Percentiles rank a stretch among this genome's conserved stretches.
Evolutionary conservation across 2,113 vertebrate species (phyloP).

Genomic region (Anguilla japonica): DNA sequence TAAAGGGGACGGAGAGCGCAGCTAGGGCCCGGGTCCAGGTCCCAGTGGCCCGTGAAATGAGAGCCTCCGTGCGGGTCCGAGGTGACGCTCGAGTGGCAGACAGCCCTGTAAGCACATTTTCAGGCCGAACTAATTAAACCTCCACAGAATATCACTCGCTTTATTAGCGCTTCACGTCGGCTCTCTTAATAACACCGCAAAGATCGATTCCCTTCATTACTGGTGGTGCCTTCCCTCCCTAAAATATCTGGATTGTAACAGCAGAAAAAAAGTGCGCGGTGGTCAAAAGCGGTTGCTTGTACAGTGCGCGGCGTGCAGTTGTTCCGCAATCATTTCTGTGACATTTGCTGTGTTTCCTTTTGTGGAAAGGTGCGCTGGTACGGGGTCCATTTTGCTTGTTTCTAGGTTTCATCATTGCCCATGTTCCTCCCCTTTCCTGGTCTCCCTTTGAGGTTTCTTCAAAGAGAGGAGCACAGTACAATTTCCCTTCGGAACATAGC

Average conservation of each 20-base stretch:
- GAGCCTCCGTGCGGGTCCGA: conserved; percentile 50
- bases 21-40: conserved; percentile 51
- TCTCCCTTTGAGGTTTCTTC: conserved; percentile 53
- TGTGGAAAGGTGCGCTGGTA: background rate
- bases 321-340: background rate
- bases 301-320: background rate
- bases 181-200: conserved; percentile 65
- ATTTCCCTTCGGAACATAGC: conserved; percentile 43
- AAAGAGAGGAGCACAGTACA: conserved; percentile 42
- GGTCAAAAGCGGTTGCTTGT: conserved; percentile 32
- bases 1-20: conserved; percentile 58
- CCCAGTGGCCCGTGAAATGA: conserved; percentile 68
- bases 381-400: background rate
- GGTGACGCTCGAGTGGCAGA: conserved; percentile 63
- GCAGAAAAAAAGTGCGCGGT: conserved; percentile 47
- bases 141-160: conserved; percentile 65
- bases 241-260: conserved; percentile 31
- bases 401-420: background rate
- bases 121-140: conserved; percentile 73
- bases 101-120: conserved; percentile 73
- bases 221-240: conserved; percentile 47
- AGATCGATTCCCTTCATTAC: conserved; percentile 74
- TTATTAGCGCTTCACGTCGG: conserved; percentile 68
- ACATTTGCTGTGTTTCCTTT: background rate
- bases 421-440: conserved; percentile 33